Evolutionary conservation across 2,888 invertebrate species (phyloP), one percentile per base, ranked within the genome.

Genomic region (Cosmia pyralina): DNA sequence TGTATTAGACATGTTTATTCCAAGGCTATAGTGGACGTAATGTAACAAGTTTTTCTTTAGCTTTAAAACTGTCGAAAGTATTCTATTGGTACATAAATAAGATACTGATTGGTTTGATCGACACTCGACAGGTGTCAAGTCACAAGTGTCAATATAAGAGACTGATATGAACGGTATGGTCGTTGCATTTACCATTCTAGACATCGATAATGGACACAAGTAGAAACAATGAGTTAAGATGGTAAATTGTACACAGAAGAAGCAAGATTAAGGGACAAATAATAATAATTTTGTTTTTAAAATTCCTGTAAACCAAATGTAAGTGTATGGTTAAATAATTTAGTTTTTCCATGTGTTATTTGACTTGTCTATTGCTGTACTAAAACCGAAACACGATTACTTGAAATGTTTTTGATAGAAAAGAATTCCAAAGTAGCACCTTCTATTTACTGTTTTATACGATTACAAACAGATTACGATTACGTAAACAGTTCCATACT

Each of bases 1-100:
- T 79, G 74, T 75, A 73, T 69, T 74, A 58, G 76, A 69, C 65
- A 81, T 82, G 77, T 76, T 77, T 79, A 68, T 66, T 79, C 75
- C 85, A 86, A 85, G 86, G 86, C 74, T 77, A 41, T 55, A 77
- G 22, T 72, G 71, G 65, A 52, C 76, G 74, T 86, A 46, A 77
- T 72, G 63, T 73, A 74, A 75, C 63, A 72, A 77, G 71, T 85
- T 74, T 82, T 79, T 72, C 83, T 81, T 71, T 62, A 74, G 71
- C 68, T 81, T 71, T 71, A 78, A 66, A 84, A 79, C 78, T 82
- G 72, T 71, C 68, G 72, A 75, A 80, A 83, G 84, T 73, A 72
- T 72, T 83, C 50, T 71, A 68, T 41, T 44, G 69, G 64, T 75
- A 75, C 65, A 82, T 75, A 82, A 75, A 73, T 74, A 80, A 75